Conservation (phyloP, 23 tunicate genomes). For the Trididemnum clinides region DNA sequence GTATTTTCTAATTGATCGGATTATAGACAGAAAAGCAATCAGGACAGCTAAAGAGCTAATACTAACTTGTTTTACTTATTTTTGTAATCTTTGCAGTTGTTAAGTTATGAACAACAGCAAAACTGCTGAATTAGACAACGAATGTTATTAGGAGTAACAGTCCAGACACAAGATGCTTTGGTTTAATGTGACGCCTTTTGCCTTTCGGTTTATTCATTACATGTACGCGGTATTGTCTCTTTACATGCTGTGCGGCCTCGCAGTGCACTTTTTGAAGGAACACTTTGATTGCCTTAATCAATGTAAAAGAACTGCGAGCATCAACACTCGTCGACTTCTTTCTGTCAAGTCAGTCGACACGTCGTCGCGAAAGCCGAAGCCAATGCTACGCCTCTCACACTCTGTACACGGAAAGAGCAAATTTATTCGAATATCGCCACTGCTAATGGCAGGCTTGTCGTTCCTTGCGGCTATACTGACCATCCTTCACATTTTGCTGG, state of each 20-base stretch:
- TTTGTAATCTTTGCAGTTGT: too few species aligned
- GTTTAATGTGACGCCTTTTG: slow-evolving; percentile 5
- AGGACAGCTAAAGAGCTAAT: too few species aligned
- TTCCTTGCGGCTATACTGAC: background rate
- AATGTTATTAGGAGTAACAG: too few species aligned
- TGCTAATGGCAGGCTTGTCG: background rate
- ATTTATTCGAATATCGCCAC: background rate
- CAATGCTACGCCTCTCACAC: background rate
- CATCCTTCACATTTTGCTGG: background rate
- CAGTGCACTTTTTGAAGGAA: background rate
- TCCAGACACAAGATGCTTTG: background rate
- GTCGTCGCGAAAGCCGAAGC: background rate
- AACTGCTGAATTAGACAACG: too few species aligned
- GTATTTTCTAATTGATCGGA: too few species aligned
- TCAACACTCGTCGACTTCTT: too few species aligned
- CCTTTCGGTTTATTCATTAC: background rate
- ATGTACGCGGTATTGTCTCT: background rate
- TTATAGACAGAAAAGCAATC: too few species aligned
- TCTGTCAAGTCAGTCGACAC: too few species aligned
- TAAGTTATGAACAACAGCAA: too few species aligned
- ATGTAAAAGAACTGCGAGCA: background rate
- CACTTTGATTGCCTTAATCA: background rate
- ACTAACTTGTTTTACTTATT: too few species aligned
- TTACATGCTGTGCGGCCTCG: slow-evolving; percentile 8
- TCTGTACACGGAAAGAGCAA: background rate